Percentiles rank a stretch among this genome's conserved stretches.
These are phyloP conservation scores for Ophioninae sp. DNA, from an alignment of 2,888 invertebrate genomes.

Conservation along the genomic window DNA sequence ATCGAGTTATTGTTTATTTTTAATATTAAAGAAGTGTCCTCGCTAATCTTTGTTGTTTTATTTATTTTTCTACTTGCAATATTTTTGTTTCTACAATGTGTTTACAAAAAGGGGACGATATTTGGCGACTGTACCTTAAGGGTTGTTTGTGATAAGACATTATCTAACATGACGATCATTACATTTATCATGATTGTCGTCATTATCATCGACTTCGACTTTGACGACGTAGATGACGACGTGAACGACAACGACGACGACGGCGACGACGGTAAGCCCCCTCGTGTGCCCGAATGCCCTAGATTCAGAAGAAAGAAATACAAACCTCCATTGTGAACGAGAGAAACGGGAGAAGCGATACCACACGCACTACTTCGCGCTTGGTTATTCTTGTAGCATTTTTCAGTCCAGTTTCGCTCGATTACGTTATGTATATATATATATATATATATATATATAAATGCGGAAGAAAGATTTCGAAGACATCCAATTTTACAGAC, in stretches of 20 bases:
- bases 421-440: not conserved
- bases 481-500: not conserved
- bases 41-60: no score
- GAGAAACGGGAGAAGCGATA: conserved; percentile 54
- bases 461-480: not conserved
- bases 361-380: conserved; percentile 59
- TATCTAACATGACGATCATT: conserved; percentile 37
- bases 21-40: no score
- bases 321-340: conserved; percentile 11
- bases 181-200: not conserved
- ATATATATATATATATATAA: no score
- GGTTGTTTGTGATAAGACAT: conserved; percentile 51
- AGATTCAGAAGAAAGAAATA: conserved; percentile 66
- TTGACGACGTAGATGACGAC: no score
- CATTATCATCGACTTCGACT: not conserved
- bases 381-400: conserved; percentile 61
- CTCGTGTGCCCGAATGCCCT: conserved; percentile 77
- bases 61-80: no score
- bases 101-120: no score
- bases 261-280: conserved; percentile 72
- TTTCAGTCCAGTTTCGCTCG: conserved; percentile 38
- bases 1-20: no score
- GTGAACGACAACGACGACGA: no score
- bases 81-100: no score
- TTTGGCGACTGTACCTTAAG: no score